phyloP scores from a whole-genome alignment of 2,113 vertebrate genomes.

The Taxidea taxus region DNA sequence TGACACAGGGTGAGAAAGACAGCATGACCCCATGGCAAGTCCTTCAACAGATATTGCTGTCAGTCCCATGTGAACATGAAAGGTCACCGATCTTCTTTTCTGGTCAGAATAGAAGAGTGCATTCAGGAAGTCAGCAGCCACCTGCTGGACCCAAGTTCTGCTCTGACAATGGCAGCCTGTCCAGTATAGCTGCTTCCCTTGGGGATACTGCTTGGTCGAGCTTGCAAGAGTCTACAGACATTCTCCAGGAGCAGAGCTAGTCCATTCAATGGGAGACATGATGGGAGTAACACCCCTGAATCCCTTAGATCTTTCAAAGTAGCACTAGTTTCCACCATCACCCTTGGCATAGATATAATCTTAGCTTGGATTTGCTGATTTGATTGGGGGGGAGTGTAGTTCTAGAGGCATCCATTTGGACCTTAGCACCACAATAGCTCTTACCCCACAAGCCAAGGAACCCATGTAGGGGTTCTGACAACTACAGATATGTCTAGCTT shows the following conservation, averaged over 20 bases:
- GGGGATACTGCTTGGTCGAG: neutral
- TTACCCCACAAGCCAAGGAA: neutral
- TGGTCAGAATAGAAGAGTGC: neutral
- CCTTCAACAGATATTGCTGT: neutral
- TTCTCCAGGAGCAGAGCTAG: neutral
- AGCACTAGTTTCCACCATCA: neutral
- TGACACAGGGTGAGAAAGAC: neutral
- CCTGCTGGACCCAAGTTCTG: neutral
- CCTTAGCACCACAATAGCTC: neutral
- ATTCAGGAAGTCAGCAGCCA: neutral
- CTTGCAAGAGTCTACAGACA: neutral
- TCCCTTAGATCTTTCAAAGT: neutral
- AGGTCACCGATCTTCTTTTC: constrained; percentile 4
- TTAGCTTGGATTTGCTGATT: constrained; percentile 7
- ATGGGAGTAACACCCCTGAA: neutral
- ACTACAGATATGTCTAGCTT: neutral
- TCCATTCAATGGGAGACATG: neutral
- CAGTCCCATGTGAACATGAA: neutral
- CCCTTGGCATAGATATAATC: neutral
- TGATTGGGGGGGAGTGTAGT: neutral
- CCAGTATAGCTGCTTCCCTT: neutral
- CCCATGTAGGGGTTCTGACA: neutral
- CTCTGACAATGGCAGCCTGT: neutral
- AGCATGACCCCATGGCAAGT: neutral
- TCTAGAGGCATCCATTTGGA: constrained; percentile 1